Evolutionary conservation across 1,140 invertebrate species (phyloP).

Genomic region (Drosophila serrata): DNA sequence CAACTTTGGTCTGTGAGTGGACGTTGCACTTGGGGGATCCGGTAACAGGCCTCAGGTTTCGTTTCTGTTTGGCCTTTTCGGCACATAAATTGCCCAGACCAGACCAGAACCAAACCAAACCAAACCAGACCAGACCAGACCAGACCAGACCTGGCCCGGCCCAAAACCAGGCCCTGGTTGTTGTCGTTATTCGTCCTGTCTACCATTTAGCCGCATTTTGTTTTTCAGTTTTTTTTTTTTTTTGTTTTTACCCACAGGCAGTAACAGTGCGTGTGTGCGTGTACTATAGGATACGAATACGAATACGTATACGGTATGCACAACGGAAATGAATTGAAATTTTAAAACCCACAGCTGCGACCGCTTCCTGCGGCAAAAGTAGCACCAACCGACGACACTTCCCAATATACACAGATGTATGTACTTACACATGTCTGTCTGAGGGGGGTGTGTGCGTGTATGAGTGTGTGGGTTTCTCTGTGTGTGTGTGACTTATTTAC

Average conservation of each 20-base stretch:
- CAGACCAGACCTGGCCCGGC: slow-evolving; percentile 13
- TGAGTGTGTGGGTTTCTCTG: not conserved
- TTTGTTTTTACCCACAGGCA: slow-evolving; percentile 3
- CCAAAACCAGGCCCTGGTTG: slow-evolving; percentile 31
- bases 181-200: slow-evolving; percentile 57
- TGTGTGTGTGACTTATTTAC: slow-evolving; percentile 33
- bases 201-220: slow-evolving; percentile 76
- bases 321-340: slow-evolving; percentile 83
- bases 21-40: slow-evolving; percentile 15
- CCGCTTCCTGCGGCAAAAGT: slow-evolving; percentile 82
- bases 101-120: slow-evolving; percentile 16
- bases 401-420: slow-evolving; percentile 47
- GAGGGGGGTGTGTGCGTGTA: not conserved
- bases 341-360: slow-evolving; percentile 83
- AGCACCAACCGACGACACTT: slow-evolving; percentile 67
- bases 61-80: slow-evolving; percentile 59
- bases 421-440: slow-evolving; percentile 50
- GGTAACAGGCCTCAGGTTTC: slow-evolving; percentile 41
- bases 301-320: slow-evolving; percentile 54
- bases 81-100: slow-evolving; percentile 63
- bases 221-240: slow-evolving; percentile 28
- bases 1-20: not conserved
- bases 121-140: slow-evolving; percentile 1
- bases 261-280: slow-evolving; percentile 5
- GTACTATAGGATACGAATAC: slow-evolving; percentile 14